Evolutionary conservation across 2,888 invertebrate species (phyloP), one percentile per base, ranked within the genome.

Genomic region (Pachliopta kotzebuea): DNA sequence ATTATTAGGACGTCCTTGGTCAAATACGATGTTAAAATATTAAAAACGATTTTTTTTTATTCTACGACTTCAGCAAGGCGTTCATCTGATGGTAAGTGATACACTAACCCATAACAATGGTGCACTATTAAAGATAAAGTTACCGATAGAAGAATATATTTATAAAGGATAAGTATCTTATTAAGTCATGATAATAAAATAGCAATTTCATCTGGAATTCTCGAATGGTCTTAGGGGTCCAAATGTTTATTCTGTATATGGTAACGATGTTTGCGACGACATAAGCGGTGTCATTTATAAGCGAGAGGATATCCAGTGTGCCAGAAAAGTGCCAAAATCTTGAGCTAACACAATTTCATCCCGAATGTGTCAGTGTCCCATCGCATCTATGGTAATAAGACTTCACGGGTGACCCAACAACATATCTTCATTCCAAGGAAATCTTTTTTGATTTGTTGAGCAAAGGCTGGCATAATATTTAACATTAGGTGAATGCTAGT

Each of bases 301-400:
- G 59, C 58, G 24, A 55, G 4, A n/a, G 50, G 23, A 65, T 57
- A 61, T 62, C 55, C 65, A 62, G 56, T 57, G 57, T 55, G 49
- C 20, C 52, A 20, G 49, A 70, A 67, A 42, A 70, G 70, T 60
- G 68, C 72, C 70, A 69, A 77, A 78, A 76, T 74, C 72, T 71
- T 77, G 73, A 72, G 76, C 73, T 82, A 82, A 84, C 77, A 80
- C 75, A 80, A 81, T 83, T 76, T 80, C 76, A 70, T 78, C 77
- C 75, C 72, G 73, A 77, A 81, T 76, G 76, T 81, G 78, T 78
- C 74, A 72, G 72, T 68, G 65, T 71, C 71, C 74, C 74, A 70
- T 76, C 76, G 75, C 73, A 74, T 75, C 69, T 76, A 77, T 74
- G 76, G 70, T 73, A 75, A 78, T 76, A 74, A 71, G 58, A 50